A percentile compares a stretch with the other conserved stretches of the same genome.
Conservation (phyloP, 2,797 vertebrate genomes). For the Falco cherrug region DNA sequence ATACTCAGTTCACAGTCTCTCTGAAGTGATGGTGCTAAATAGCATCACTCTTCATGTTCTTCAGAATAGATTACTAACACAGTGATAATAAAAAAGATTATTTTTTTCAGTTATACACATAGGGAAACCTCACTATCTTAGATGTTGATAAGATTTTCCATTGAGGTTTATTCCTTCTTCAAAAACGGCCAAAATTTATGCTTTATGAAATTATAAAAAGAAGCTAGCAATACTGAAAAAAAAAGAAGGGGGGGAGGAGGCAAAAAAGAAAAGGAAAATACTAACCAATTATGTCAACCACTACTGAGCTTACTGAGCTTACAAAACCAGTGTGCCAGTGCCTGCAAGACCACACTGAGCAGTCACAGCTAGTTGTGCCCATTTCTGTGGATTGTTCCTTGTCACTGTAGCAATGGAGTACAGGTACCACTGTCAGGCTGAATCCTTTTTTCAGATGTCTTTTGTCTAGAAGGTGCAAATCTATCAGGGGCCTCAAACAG, state of each 20-base stretch:
- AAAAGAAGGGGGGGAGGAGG: background rate
- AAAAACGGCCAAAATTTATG: background rate
- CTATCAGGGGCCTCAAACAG: background rate
- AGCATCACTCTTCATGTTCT: background rate
- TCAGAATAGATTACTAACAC: background rate
- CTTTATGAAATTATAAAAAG: background rate
- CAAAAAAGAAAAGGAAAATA: background rate
- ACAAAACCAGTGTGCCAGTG: background rate
- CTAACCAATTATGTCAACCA: rapidly evolving
- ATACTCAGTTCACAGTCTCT: background rate
- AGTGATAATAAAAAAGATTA: background rate
- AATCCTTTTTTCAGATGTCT: background rate
- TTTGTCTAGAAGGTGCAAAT: background rate
- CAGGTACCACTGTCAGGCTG: background rate
- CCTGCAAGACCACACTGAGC: background rate
- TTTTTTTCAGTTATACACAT: background rate
- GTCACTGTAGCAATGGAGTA: background rate
- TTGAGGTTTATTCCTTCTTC: background rate
- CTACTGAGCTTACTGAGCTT: background rate
- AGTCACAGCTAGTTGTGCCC: rapidly evolving
- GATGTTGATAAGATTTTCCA: background rate
- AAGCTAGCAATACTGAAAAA: background rate
- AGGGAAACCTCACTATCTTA: background rate
- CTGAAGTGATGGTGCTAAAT: background rate
- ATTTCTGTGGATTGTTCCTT: background rate